These are phyloP conservation scores for Hippocampus barbouri DNA, from an alignment of 2,113 vertebrate species.

Conservation along the genomic window DNA sequence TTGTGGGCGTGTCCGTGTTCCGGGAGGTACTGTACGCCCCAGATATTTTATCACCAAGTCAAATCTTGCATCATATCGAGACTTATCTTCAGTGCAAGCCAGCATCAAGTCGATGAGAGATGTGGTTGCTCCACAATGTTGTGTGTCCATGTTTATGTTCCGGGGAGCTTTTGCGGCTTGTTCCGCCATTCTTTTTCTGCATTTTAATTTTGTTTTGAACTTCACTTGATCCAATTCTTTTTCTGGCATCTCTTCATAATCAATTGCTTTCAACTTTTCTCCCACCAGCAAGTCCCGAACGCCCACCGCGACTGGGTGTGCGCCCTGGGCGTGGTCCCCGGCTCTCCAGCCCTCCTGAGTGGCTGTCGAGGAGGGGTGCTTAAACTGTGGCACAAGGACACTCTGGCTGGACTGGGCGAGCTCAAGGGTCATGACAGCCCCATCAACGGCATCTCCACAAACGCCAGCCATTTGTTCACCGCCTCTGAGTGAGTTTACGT, in stretches of 20 bases:
- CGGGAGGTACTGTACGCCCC: too few species aligned
- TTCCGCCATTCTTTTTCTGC: neutral
- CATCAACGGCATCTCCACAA: conserved; percentile 90
- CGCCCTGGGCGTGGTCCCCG: conserved; percentile 83
- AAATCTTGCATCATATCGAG: too few species aligned
- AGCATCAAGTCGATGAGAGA: too few species aligned
- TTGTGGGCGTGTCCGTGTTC: too few species aligned
- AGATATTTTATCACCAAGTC: too few species aligned
- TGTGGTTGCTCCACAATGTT: too few species aligned
- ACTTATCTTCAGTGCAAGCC: too few species aligned
- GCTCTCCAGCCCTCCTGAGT: conserved; percentile 78
- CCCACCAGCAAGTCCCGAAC: conserved; percentile 88
- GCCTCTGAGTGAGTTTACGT: conserved; percentile 86
- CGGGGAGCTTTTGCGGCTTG: too few species aligned
- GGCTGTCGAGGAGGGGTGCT: conserved; percentile 89
- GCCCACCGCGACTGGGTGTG: conserved; percentile 97
- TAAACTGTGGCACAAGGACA: conserved; percentile 90
- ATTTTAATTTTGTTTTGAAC: neutral
- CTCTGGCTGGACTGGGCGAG: conserved; percentile 78
- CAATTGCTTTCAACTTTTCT: neutral
- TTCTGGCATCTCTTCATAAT: too few species aligned
- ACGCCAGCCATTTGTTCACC: conserved; percentile 90
- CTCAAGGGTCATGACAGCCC: conserved; percentile 92
- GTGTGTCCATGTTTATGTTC: too few species aligned
- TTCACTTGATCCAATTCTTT: neutral